A percentile compares a stretch with the other conserved stretches of the same genome.
These are phyloP conservation scores for Drosophila ohnishii DNA, from an alignment of 1,140 invertebrate species.

Conservation along the genomic window DNA sequence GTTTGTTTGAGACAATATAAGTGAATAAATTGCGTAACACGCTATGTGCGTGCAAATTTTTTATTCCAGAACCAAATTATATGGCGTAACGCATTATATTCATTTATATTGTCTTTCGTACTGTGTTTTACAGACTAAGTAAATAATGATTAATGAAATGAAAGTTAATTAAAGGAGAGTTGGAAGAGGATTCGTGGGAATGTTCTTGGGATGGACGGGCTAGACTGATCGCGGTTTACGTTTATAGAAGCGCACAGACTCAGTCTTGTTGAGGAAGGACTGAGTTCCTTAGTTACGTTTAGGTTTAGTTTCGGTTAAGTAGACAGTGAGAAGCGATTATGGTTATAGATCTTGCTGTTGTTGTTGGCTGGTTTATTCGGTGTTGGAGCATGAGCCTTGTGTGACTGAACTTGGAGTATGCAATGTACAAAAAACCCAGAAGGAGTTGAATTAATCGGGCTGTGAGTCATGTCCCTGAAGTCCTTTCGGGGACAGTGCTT, in stretches of 20 bases:
- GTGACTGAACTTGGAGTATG: constrained; percentile 40
- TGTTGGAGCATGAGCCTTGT: constrained; percentile 75
- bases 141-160: constrained; percentile 63
- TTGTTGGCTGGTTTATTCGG: constrained; percentile 67
- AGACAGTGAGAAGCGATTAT: constrained; percentile 71
- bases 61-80: no score
- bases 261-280: constrained; percentile 42
- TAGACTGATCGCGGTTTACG: constrained; percentile 51
- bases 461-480: constrained; percentile 28
- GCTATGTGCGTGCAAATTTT: no score
- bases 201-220: constrained; percentile 9
- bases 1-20: constrained; percentile 22
- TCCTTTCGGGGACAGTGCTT: constrained; percentile 18
- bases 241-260: constrained; percentile 53
- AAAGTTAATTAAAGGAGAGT: constrained; percentile 63
- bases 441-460: constrained; percentile 44
- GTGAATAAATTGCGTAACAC: background rate
- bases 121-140: constrained; percentile 55
- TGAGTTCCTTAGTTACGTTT: constrained; percentile 44
- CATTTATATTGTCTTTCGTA: background rate
- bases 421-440: constrained; percentile 45
- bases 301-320: constrained; percentile 44
- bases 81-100: background rate
- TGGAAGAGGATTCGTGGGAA: constrained; percentile 16
- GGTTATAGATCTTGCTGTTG: constrained; percentile 43